Percentiles rank a stretch among this genome's conserved stretches.
phyloP scores from a whole-genome alignment of 2,888 invertebrate species.

The Lordiphosa fenestrarum region DNA sequence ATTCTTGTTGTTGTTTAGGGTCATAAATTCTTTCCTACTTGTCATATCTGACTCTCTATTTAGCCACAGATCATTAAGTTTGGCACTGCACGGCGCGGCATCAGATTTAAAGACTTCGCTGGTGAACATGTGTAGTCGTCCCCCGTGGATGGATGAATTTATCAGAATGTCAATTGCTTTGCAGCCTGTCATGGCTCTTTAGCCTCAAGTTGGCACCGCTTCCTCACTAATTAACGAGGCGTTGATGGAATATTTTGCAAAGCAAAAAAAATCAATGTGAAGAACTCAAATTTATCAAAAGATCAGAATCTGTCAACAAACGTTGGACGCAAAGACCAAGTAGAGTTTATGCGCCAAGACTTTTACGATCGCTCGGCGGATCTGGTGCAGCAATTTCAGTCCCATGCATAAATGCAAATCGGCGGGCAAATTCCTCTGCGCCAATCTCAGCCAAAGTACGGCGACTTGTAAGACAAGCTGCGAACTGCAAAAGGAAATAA shows the following conservation, averaged over 20 bases:
- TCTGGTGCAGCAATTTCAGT: too few species aligned
- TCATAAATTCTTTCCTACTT: slow-evolving; percentile 69
- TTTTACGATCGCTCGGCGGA: too few species aligned
- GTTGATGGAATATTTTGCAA: slow-evolving; percentile 48
- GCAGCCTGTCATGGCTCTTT: slow-evolving; percentile 50
- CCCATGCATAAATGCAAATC: slow-evolving; percentile 19
- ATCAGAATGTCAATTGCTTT: slow-evolving; percentile 49
- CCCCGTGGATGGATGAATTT: slow-evolving; percentile 13
- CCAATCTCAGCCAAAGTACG: not conserved
- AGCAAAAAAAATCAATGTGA: slow-evolving; percentile 24
- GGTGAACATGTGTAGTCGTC: slow-evolving; percentile 48
- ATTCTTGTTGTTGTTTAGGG: slow-evolving; percentile 58
- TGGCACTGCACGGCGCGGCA: slow-evolving; percentile 38
- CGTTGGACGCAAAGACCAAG: slow-evolving; percentile 10
- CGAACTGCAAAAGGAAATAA: slow-evolving; percentile 31
- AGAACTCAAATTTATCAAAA: slow-evolving; percentile 25
- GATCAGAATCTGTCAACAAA: slow-evolving; percentile 23
- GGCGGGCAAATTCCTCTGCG: not conserved
- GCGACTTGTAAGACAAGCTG: slow-evolving; percentile 14
- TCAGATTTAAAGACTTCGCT: slow-evolving; percentile 61
- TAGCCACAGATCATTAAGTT: slow-evolving; percentile 74
- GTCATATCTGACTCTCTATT: slow-evolving; percentile 68
- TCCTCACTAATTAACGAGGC: slow-evolving; percentile 54
- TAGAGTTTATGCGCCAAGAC: not conserved
- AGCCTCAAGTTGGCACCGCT: slow-evolving; percentile 25